Evolutionary conservation across 1,140 invertebrate genomes (phyloP).

Genomic region (Drosophila prosaltans): DNA sequence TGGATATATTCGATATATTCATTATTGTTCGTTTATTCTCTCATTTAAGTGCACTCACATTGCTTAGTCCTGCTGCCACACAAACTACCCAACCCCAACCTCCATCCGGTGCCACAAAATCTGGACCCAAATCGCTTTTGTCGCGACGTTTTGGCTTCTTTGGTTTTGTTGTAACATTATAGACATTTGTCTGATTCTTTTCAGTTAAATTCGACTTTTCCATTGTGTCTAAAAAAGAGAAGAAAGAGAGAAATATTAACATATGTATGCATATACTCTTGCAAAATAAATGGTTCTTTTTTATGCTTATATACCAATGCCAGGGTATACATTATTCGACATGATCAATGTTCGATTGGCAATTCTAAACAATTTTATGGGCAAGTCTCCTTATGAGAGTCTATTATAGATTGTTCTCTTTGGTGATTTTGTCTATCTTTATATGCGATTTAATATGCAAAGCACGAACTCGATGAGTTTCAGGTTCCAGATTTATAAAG

Average conservation of each 20-base stretch:
- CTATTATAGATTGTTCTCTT: constrained; percentile 5
- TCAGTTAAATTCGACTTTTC: constrained; percentile 68
- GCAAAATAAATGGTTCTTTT: too few species aligned
- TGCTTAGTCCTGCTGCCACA: constrained; percentile 73
- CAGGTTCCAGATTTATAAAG: constrained; percentile 1
- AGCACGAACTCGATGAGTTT: constrained; percentile 26
- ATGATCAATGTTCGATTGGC: too few species aligned
- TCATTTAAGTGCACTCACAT: constrained; percentile 50
- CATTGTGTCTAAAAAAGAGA: constrained; percentile 27
- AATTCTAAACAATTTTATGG: neutral
- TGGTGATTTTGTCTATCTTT: constrained; percentile 19
- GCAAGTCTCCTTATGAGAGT: neutral
- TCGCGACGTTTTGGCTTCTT: constrained; percentile 75
- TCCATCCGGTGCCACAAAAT: constrained; percentile 81
- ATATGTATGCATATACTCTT: neutral
- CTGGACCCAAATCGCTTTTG: constrained; percentile 75
- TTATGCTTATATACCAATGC: too few species aligned
- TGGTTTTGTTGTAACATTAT: constrained; percentile 71
- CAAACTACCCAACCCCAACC: constrained; percentile 82
- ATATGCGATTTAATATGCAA: constrained; percentile 54
- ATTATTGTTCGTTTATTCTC: neutral
- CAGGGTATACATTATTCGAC: neutral
- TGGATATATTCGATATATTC: too few species aligned
- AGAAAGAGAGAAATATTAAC: neutral
- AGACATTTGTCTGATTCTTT: constrained; percentile 65